Percentiles rank a stretch among this genome's conserved stretches.
phyloP scores from a whole-genome alignment of 2,888 invertebrate genomes.

The Athalia rosae region DNA sequence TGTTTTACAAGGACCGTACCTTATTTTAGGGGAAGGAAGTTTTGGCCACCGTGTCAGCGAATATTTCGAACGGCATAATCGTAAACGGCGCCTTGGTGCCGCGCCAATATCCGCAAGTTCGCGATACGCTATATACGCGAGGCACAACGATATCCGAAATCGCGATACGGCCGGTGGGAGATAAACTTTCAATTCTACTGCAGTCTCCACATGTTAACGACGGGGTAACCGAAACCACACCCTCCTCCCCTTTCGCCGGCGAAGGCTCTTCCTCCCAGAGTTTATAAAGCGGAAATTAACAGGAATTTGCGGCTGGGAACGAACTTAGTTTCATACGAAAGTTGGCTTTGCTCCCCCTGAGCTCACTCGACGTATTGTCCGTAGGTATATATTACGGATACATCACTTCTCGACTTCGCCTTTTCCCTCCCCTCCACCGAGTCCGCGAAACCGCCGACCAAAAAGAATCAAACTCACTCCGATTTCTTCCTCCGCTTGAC shows the following conservation, averaged over 20 bases:
- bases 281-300: slow-evolving; percentile 42
- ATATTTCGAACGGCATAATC: slow-evolving; percentile 30
- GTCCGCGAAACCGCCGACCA: too few species aligned
- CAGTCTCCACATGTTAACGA: neutral
- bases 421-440: too few species aligned
- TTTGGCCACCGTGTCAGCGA: slow-evolving; percentile 29
- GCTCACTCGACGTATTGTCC: neutral
- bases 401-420: neutral
- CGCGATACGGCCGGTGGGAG: slow-evolving; percentile 11
- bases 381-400: neutral
- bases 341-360: neutral
- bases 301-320: slow-evolving; percentile 27
- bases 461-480: too few species aligned
- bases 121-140: neutral
- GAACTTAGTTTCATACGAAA: slow-evolving; percentile 17
- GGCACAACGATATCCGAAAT: slow-evolving; percentile 23
- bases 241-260: neutral
- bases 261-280: neutral
- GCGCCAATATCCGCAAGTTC: slow-evolving; percentile 35
- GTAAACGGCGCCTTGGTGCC: slow-evolving; percentile 42
- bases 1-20: neutral
- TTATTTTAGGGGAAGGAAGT: neutral
- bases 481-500: too few species aligned
- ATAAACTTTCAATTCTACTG: slow-evolving; percentile 25
- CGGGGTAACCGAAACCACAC: neutral